Evolutionary conservation across 2,888 invertebrate genomes (phyloP).

Genomic region (Cordilura impudica): DNA sequence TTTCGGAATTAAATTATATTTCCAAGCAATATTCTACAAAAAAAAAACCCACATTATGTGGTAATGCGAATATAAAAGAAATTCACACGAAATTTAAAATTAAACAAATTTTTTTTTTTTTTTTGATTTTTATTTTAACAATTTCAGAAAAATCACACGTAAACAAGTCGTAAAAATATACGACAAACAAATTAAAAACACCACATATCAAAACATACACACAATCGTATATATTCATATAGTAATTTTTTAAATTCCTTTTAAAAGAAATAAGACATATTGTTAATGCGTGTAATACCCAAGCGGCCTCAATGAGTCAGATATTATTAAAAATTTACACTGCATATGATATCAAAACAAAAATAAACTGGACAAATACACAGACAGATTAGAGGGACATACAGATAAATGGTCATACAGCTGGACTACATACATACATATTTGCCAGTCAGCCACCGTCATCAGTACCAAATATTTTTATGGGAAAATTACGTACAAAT

Average conservation of each 20-base stretch:
- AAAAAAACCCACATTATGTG: constrained; percentile 40
- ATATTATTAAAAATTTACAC: neutral
- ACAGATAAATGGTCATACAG: no score
- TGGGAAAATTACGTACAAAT: no score
- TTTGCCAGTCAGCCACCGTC: no score
- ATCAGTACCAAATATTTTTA: no score
- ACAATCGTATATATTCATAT: no score
- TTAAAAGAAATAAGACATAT: constrained; percentile 8
- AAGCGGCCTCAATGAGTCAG: constrained; percentile 59
- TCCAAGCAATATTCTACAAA: constrained; percentile 24
- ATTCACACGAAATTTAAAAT: constrained; percentile 56
- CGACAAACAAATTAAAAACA: constrained; percentile 8
- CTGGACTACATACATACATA: no score
- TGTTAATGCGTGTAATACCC: constrained; percentile 42
- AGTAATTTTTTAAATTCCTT: constrained; percentile 16
- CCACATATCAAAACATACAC: constrained; percentile 45
- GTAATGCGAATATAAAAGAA: constrained; percentile 31
- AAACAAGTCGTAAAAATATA: constrained; percentile 16
- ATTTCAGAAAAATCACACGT: constrained; percentile 16
- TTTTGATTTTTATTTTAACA: constrained; percentile 24
- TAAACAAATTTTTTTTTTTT: no score
- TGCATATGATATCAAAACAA: constrained; percentile 1
- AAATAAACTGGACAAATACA: neutral
- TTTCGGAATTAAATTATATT: neutral
- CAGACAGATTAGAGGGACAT: no score